These are phyloP conservation scores for Antennarius striatus DNA, from an alignment of 2,113 vertebrate genomes.

Conservation along the genomic window DNA sequence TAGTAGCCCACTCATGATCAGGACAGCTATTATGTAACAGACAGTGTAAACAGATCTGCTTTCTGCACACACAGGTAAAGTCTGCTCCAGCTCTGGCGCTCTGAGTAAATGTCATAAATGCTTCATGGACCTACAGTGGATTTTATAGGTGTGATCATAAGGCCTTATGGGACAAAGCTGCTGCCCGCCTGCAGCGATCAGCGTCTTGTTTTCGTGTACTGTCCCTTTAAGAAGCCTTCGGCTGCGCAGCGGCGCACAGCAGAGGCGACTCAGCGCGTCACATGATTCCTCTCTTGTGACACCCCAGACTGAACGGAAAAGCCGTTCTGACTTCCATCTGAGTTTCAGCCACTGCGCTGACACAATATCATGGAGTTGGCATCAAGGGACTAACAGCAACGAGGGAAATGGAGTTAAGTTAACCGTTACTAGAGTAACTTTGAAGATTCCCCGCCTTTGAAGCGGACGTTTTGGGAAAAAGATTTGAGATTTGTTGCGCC, in stretches of 20 bases:
- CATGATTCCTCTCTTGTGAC: constrained; percentile 88
- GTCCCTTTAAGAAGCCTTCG: constrained; percentile 73
- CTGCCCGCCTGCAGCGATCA: constrained; percentile 17
- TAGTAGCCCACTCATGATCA: constrained; percentile 19
- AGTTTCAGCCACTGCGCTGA: constrained; percentile 56
- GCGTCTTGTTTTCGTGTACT: constrained; percentile 23
- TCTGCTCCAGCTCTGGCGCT: too few species aligned
- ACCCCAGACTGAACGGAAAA: constrained; percentile 69
- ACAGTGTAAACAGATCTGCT: constrained; percentile 2
- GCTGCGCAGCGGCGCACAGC: constrained; percentile 55
- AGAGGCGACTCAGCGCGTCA: constrained; percentile 62
- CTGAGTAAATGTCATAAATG: too few species aligned
- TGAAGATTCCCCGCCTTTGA: constrained; percentile 14
- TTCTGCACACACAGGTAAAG: background rate
- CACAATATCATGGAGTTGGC: constrained; percentile 17
- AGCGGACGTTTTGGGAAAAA: constrained; percentile 14
- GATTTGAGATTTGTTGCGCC: constrained; percentile 50
- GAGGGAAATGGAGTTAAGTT: constrained; percentile 60
- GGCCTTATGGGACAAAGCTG: constrained; percentile 4
- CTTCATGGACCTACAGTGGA: too few species aligned
- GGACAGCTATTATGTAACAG: constrained; percentile 28
- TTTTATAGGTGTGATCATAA: too few species aligned
- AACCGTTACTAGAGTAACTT: constrained; percentile 17
- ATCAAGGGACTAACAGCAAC: constrained; percentile 31
- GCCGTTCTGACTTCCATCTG: constrained; percentile 55